Evolutionary conservation across 1,140 invertebrate genomes (phyloP), one percentile per base, ranked within the genome.

Genomic region (Bacillus rossius): DNA sequence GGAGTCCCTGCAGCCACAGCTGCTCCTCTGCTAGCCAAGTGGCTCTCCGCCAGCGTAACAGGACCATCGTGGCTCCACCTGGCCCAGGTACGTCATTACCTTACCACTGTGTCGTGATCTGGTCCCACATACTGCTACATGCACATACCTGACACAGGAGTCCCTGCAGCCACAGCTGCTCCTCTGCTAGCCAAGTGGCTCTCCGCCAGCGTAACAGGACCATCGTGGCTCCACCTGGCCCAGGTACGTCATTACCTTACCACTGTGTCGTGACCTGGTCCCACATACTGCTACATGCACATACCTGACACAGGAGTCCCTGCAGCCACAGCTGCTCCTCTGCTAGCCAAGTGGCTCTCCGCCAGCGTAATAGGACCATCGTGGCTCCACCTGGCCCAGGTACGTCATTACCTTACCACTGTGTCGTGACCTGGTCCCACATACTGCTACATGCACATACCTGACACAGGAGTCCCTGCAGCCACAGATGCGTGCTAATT

Each of bases 391-490:
- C 75, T 54, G 77, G 76, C 37, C 64, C 66, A 66, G 77, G 79
- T 81, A 65, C 62, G 53, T 43, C 2, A n/a, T n/a, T n/a, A n/a
- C n/a, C n/a, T n/a, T n/a, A n/a, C n/a, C n/a, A n/a, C n/a, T n/a
- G n/a, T n/a, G n/a, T n/a, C n/a, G n/a, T n/a, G n/a, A n/a, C n/a
- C n/a, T n/a, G n/a, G n/a, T n/a, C n/a, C n/a, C n/a, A n/a, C n/a
- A n/a, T n/a, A n/a, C n/a, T n/a, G n/a, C n/a, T n/a, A n/a, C n/a
- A n/a, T n/a, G n/a, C n/a, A n/a, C n/a, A n/a, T n/a, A n/a, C n/a
- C n/a, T n/a, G n/a, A n/a, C n/a, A n/a, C n/a, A n/a, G 85, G 85
- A 75, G 78, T 0, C 65, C 76, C 1, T 87, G 85, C 65, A 77
- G 78, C 0, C 76, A 78, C 7, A 63, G 76, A 2, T 86, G 84